Evolutionary conservation across 2,888 invertebrate species (phyloP).

Genomic region (Lamproptera curius): DNA sequence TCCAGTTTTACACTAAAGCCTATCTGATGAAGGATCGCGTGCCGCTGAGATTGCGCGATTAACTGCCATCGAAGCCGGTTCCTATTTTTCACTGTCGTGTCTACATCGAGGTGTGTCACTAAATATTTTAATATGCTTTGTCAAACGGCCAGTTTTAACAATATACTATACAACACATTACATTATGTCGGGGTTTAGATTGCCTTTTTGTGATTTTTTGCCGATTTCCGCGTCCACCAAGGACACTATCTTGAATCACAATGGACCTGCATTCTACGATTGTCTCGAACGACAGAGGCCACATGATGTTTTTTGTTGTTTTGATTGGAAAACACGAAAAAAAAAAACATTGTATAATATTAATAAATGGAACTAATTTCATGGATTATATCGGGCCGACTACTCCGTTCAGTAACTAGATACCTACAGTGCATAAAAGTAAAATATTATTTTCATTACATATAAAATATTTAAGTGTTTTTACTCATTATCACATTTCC

Average conservation of each 20-base stretch:
- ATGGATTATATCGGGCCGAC: too few species aligned
- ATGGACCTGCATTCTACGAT: slow-evolving; percentile 1
- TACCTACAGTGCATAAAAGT: too few species aligned
- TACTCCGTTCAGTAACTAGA: too few species aligned
- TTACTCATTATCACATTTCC: too few species aligned
- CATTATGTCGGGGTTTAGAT: not conserved
- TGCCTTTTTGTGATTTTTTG: slow-evolving; percentile 6
- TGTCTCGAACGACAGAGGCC: not conserved
- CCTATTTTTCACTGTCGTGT: too few species aligned
- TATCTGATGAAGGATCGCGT: slow-evolving; percentile 22
- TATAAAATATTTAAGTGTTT: too few species aligned
- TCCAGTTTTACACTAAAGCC: slow-evolving; percentile 21
- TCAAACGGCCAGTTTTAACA: too few species aligned
- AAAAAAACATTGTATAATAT: too few species aligned
- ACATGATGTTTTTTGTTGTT: not conserved
- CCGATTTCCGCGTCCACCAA: slow-evolving; percentile 15
- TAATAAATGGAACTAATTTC: too few species aligned
- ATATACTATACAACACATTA: too few species aligned
- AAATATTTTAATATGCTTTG: slow-evolving; percentile 5
- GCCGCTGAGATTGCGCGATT: slow-evolving; percentile 16
- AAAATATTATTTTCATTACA: too few species aligned
- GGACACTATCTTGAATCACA: slow-evolving; percentile 16
- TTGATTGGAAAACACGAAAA: too few species aligned
- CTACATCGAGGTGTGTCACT: not conserved
- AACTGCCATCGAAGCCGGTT: slow-evolving; percentile 11